Conservation (phyloP, 2,797 vertebrate species). For the Crocodylus rhombifer region DNA sequence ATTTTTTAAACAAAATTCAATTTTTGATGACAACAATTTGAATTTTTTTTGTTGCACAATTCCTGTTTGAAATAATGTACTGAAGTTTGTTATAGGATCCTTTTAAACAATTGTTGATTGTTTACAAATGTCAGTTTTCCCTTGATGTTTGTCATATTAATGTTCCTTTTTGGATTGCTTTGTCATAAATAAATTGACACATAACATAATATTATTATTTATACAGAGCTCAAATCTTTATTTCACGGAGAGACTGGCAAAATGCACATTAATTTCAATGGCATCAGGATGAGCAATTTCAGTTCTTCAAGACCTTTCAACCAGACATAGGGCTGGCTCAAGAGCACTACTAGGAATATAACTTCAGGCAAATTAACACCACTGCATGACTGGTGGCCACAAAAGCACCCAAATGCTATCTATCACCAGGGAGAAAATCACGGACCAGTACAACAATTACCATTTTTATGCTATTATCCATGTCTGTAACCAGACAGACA, state of each 20-base stretch:
- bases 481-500: background rate
- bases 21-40: background rate
- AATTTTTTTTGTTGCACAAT: slow-evolving; percentile 29
- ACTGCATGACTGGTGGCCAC: background rate
- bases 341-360: background rate
- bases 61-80: slow-evolving; percentile 24
- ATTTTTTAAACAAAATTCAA: slow-evolving; percentile 24
- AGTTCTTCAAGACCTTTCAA: background rate
- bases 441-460: background rate
- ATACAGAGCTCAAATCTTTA: background rate
- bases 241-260: slow-evolving; percentile 26
- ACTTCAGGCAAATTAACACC: background rate
- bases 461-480: background rate
- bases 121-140: slow-evolving; percentile 6
- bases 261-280: slow-evolving; percentile 16
- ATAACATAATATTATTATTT: background rate
- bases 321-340: background rate
- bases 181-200: slow-evolving; percentile 17
- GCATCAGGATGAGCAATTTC: rapidly evolving
- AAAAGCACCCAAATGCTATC: background rate
- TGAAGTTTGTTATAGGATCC: slow-evolving; percentile 11
- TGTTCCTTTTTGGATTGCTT: slow-evolving; percentile 29
- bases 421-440: background rate
- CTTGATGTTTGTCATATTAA: slow-evolving; percentile 42
- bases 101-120: slow-evolving; percentile 54